A percentile compares a stretch with the other conserved stretches of the same genome.
phyloP scores from a whole-genome alignment of 2,888 invertebrate genomes.

The Abrostola triplasia region DNA sequence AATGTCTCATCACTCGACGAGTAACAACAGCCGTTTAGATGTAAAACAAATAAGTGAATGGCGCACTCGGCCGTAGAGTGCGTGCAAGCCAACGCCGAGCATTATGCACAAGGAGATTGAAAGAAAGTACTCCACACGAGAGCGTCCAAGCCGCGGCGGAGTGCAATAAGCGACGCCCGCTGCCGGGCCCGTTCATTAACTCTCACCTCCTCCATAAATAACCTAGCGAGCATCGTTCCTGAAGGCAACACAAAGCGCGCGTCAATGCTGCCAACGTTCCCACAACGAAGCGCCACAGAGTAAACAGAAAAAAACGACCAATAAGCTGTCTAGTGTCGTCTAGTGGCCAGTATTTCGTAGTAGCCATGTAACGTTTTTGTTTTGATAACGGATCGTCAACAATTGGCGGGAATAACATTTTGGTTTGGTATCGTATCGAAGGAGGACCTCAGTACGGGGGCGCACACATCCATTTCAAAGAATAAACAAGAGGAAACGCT shows the following conservation, averaged over 20 bases:
- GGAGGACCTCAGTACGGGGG: constrained; percentile 67
- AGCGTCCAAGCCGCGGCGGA: constrained; percentile 82
- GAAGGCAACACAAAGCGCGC: constrained; percentile 66
- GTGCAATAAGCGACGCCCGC: constrained; percentile 85
- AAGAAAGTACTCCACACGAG: constrained; percentile 85
- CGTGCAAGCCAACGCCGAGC: constrained; percentile 80
- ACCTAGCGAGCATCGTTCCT: constrained; percentile 66
- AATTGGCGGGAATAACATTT: constrained; percentile 70
- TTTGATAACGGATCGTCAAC: constrained; percentile 75
- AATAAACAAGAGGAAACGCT: constrained; percentile 83
- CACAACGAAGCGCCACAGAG: constrained; percentile 63
- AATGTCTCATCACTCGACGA: constrained; percentile 74
- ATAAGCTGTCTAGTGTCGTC: constrained; percentile 69
- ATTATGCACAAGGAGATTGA: constrained; percentile 86
- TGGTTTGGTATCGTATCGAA: constrained; percentile 68
- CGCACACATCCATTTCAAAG: constrained; percentile 84
- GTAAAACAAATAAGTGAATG: constrained; percentile 85
- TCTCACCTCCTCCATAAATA: constrained; percentile 81
- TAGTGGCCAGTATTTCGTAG: constrained; percentile 68
- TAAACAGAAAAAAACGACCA: constrained; percentile 75
- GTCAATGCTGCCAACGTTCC: constrained; percentile 67
- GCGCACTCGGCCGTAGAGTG: constrained; percentile 77
- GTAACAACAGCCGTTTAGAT: constrained; percentile 79
- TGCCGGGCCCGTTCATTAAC: constrained; percentile 82
- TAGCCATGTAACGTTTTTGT: constrained; percentile 70